Evolutionary conservation across 92 coral and sea anemone genomes (phyloP).

Genomic region (Phymanthus crucifer): DNA sequence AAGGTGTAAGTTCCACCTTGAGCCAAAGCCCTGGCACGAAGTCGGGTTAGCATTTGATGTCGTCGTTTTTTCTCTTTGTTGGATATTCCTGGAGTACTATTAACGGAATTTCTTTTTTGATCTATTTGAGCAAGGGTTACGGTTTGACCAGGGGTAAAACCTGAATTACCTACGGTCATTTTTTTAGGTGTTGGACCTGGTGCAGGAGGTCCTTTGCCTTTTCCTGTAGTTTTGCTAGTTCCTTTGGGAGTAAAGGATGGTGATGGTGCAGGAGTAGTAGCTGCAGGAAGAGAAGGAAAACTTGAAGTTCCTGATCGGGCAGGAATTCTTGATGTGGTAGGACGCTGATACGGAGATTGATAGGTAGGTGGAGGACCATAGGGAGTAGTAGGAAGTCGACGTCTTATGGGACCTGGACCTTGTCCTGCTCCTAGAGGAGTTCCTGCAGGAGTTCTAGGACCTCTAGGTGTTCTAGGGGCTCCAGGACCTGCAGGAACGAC

Average conservation of each 20-base stretch:
- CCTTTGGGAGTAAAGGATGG: background rate
- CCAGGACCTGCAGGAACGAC: background rate
- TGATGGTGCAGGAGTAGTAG: background rate
- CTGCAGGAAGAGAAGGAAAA: background rate
- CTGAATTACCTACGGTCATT: too few species aligned
- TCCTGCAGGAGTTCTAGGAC: background rate
- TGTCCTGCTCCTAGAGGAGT: background rate
- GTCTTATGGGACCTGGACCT: background rate
- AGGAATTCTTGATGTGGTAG: background rate
- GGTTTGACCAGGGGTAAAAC: too few species aligned
- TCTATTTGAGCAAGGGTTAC: too few species aligned
- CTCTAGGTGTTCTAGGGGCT: background rate
- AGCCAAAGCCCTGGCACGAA: too few species aligned
- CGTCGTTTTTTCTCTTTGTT: too few species aligned
- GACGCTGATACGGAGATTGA: too few species aligned
- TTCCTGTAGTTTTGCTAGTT: background rate
- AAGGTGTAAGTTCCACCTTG: too few species aligned
- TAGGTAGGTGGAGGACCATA: too few species aligned
- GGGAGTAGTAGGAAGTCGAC: background rate
- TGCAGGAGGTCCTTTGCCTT: background rate
- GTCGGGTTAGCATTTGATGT: background rate
- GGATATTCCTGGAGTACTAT: too few species aligned
- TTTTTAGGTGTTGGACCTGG: too few species aligned
- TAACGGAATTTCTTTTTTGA: too few species aligned
- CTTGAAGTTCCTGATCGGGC: background rate